Percentiles rank a stretch among this genome's conserved stretches.
phyloP scores from a whole-genome alignment of 2,797 vertebrate genomes.

The Molossus alvarezi region DNA sequence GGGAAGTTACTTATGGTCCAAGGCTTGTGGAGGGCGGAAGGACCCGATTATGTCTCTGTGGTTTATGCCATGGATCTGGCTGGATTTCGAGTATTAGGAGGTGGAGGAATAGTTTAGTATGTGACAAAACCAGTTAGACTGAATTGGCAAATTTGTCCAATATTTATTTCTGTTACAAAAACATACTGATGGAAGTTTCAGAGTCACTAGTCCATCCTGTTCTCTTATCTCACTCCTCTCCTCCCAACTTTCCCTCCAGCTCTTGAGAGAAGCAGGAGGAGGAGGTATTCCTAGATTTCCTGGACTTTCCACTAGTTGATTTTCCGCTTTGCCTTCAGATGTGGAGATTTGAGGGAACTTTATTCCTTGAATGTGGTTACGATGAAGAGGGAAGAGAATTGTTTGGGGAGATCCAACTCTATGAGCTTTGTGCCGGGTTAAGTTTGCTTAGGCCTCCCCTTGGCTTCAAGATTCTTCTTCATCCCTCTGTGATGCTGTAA shows the following conservation, averaged over 20 bases:
- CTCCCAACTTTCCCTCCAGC: background rate
- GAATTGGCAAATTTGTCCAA: background rate
- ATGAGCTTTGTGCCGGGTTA: background rate
- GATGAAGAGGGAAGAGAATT: background rate
- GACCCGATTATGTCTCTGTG: background rate
- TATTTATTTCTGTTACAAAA: constrained; percentile 8
- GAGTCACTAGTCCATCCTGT: background rate
- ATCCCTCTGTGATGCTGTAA: background rate
- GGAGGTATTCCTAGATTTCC: background rate
- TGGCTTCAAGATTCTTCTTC: background rate
- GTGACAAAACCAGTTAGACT: background rate
- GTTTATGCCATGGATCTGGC: background rate
- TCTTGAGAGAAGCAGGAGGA: background rate
- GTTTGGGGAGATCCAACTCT: background rate
- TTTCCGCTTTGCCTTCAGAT: background rate
- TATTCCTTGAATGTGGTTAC: background rate
- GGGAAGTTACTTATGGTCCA: accelerated
- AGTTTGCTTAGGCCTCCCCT: background rate
- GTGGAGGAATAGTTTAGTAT: background rate
- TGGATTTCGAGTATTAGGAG: background rate
- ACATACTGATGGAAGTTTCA: background rate
- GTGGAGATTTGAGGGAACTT: background rate
- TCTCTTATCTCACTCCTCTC: background rate
- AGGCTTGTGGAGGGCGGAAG: background rate
- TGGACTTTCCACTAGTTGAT: background rate